Conservation (phyloP, 53 echinoderm and acorn worm species). For the Arbacia lixula region DNA sequence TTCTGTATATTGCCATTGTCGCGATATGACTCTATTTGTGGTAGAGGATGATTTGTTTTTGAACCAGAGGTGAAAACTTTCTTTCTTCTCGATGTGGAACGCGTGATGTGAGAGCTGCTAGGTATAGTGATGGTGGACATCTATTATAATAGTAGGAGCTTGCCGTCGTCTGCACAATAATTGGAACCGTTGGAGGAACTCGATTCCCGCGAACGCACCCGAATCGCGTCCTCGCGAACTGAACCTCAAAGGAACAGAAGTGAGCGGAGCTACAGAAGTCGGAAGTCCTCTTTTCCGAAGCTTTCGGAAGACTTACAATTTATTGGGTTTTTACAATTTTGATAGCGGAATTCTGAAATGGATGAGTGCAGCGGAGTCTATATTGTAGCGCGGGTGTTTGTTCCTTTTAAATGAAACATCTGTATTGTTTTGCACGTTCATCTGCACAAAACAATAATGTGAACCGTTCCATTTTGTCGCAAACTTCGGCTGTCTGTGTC, state of each 20-base stretch:
- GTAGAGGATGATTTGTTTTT: slow-evolving; percentile 18
- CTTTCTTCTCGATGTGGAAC: slow-evolving; percentile 32
- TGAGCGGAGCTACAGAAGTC: too few relatives aligned
- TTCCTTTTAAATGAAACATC: slow-evolving; percentile 12
- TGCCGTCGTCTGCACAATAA: too few relatives aligned
- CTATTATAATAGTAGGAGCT: too few relatives aligned
- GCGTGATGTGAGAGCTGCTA: slow-evolving; percentile 15
- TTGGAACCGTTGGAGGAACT: too few relatives aligned
- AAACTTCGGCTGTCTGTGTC: slow-evolving; percentile 42
- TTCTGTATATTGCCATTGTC: slow-evolving; percentile 39
- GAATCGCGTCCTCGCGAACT: too few relatives aligned
- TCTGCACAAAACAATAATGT: slow-evolving; percentile 34
- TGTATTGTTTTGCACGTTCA: slow-evolving; percentile 46
- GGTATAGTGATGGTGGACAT: too few relatives aligned
- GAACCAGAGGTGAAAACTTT: background rate
- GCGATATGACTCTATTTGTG: slow-evolving; percentile 19
- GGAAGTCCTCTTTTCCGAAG: too few relatives aligned
- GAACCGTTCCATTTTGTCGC: slow-evolving; percentile 10
- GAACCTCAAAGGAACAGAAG: too few relatives aligned
- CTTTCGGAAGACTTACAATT: too few relatives aligned
- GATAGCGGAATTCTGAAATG: too few relatives aligned
- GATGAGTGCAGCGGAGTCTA: background rate
- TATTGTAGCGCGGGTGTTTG: background rate
- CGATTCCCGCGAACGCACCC: too few relatives aligned
- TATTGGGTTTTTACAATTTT: too few relatives aligned